Percentiles rank a stretch among this genome's conserved stretches.
Conservation (phyloP, 2,888 invertebrate species). For the Drosophila austrosaltans region DNA sequence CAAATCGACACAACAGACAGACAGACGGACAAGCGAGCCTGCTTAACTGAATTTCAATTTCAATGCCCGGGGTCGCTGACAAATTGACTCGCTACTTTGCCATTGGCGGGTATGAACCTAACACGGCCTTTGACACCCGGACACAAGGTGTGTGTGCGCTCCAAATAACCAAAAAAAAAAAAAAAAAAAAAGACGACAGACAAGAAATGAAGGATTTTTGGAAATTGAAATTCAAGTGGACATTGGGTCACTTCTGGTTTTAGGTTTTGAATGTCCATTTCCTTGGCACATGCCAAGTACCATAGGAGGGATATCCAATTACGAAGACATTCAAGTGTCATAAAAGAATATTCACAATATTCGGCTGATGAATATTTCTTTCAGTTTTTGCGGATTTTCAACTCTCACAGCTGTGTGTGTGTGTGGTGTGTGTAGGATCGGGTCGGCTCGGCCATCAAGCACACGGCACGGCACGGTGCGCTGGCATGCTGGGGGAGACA, state of each 20-base stretch:
- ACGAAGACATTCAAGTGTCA: constrained; percentile 66
- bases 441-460: constrained; percentile 52
- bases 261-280: constrained; percentile 69
- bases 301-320: constrained; percentile 52
- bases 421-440: not conserved
- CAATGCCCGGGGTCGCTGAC: constrained; percentile 58
- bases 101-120: constrained; percentile 61
- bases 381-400: constrained; percentile 22
- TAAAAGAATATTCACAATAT: constrained; percentile 40
- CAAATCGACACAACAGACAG: constrained; percentile 26
- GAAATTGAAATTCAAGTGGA: constrained; percentile 73
- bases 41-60: constrained; percentile 63
- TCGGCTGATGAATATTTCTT: constrained; percentile 21
- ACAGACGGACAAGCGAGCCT: constrained; percentile 10
- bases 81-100: constrained; percentile 68
- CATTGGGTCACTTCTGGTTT: constrained; percentile 67
- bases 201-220: constrained; percentile 42
- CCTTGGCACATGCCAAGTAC: constrained; percentile 72
- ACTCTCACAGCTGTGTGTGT: constrained; percentile 52
- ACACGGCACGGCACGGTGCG: constrained; percentile 30
- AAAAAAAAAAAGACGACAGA: constrained; percentile 34
- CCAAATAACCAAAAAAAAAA: constrained; percentile 25
- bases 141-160: constrained; percentile 17
- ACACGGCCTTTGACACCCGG: constrained; percentile 72
- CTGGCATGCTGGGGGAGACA: constrained; percentile 14